phyloP scores from a whole-genome alignment of 2,888 invertebrate genomes.

The Drosophila nr. medialis region DNA sequence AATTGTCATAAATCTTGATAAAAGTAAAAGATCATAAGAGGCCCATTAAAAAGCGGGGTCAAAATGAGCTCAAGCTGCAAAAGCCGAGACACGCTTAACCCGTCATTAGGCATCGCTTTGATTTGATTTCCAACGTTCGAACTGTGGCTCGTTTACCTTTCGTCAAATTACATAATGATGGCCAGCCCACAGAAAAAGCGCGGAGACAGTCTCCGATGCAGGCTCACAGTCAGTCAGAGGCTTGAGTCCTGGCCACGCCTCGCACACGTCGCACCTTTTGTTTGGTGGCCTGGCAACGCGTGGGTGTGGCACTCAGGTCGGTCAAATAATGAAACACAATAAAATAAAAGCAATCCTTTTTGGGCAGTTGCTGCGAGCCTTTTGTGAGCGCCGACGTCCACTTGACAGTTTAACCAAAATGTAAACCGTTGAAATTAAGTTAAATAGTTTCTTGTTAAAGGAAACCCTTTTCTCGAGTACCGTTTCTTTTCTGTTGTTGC shows the following conservation, averaged over 20 bases:
- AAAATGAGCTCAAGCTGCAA: slow-evolving; percentile 70
- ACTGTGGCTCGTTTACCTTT: slow-evolving; percentile 47
- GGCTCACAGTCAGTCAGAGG: slow-evolving; percentile 4
- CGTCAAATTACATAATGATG: slow-evolving; percentile 81
- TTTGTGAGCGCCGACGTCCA: slow-evolving; percentile 51
- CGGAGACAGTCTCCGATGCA: slow-evolving; percentile 1
- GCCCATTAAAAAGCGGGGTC: slow-evolving; percentile 48
- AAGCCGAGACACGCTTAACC: slow-evolving; percentile 39
- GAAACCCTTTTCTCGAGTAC: slow-evolving; percentile 63
- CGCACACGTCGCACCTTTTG: slow-evolving; percentile 56
- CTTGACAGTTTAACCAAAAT: slow-evolving; percentile 79
- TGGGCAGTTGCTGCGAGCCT: slow-evolving; percentile 18
- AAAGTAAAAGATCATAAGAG: slow-evolving; percentile 76
- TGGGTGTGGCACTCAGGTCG: slow-evolving; percentile 62
- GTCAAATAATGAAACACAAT: slow-evolving; percentile 37
- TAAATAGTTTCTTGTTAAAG: slow-evolving; percentile 81
- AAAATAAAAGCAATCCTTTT: slow-evolving; percentile 70
- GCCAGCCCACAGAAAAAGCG: slow-evolving; percentile 47
- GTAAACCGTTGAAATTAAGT: slow-evolving; percentile 72
- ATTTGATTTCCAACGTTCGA: slow-evolving; percentile 42
- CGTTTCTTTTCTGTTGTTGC: slow-evolving; percentile 47
- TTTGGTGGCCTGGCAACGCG: slow-evolving; percentile 24
- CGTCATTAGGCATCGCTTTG: slow-evolving; percentile 61
- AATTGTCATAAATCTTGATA: slow-evolving; percentile 84
- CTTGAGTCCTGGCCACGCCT: slow-evolving; percentile 58